These are phyloP conservation scores for Sinonovacula constricta DNA, from an alignment of 1,140 invertebrate species.

Conservation along the genomic window DNA sequence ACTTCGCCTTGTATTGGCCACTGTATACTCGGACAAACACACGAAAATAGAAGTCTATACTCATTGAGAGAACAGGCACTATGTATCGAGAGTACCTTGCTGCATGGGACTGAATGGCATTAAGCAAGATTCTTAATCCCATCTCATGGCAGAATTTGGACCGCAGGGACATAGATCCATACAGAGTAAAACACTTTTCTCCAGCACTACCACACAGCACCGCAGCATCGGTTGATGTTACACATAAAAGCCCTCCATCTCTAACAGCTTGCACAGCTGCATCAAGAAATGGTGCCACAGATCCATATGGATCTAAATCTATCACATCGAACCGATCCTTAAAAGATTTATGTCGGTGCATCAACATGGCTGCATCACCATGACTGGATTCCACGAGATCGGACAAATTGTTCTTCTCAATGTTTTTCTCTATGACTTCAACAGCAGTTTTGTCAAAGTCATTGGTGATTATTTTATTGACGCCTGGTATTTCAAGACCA, in stretches of 20 bases:
- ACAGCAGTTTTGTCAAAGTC: conserved; percentile 94
- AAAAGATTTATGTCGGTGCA: conserved; percentile 83
- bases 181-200: conserved; percentile 96
- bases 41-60: conserved; percentile 98
- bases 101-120: conserved; percentile 93
- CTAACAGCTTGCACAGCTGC: conserved; percentile 86
- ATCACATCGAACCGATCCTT: conserved; percentile 91
- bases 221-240: conserved; percentile 99
- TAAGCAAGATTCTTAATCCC: conserved; percentile 94
- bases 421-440: conserved; percentile 90
- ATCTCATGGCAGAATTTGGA: conserved; percentile 97
- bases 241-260: conserved; percentile 84
- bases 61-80: conserved; percentile 92
- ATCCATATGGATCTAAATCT: conserved; percentile 99
- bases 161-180: conserved; percentile 93
- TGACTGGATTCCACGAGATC: conserved; percentile 84
- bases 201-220: conserved; percentile 96
- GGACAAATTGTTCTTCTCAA: conserved; percentile 87
- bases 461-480: conserved; percentile 94
- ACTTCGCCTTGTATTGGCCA: conserved; percentile 90
- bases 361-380: conserved; percentile 76
- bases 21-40: conserved; percentile 93
- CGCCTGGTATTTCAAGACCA: conserved; percentile 92
- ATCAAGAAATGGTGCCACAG: conserved; percentile 95
- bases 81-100: conserved; percentile 96